phyloP scores from a whole-genome alignment of 2,888 invertebrate genomes.

The Macaria liturata region DNA sequence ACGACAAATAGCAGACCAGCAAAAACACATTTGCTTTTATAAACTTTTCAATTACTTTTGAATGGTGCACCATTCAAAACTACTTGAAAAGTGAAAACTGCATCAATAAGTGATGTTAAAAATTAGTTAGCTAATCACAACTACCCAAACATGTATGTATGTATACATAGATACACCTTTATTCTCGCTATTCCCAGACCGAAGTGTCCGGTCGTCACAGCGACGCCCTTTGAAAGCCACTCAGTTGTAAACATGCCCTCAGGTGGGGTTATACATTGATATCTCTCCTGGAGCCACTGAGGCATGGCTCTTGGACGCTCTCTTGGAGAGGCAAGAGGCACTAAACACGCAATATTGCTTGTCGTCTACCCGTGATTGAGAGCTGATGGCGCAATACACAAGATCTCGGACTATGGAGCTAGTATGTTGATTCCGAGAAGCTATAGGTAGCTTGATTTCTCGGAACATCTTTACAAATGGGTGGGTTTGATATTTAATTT shows the following conservation, averaged over 20 bases:
- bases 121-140: too few relatives aligned
- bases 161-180: background rate
- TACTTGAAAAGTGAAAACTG: too few relatives aligned
- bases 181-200: constrained; percentile 30
- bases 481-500: too few relatives aligned
- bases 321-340: constrained; percentile 1
- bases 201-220: constrained; percentile 39
- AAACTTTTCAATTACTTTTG: too few relatives aligned
- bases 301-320: constrained; percentile 1
- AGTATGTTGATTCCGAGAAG: too few relatives aligned
- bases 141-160: background rate
- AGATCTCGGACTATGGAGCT: too few relatives aligned
- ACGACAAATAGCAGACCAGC: too few relatives aligned
- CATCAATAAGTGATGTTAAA: too few relatives aligned
- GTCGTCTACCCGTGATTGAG: background rate
- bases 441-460: too few relatives aligned
- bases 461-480: too few relatives aligned
- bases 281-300: constrained; percentile 12
- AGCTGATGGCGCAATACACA: background rate
- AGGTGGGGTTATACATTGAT: constrained; percentile 29
- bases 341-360: constrained; percentile 12
- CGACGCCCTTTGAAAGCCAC: constrained; percentile 33
- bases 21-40: too few relatives aligned
- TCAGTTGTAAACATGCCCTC: constrained; percentile 36
- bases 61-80: too few relatives aligned